Base-by-base conservation (phyloP, 2,888 invertebrate genomes). In the Drosophila nr. perissopoda region DNA sequence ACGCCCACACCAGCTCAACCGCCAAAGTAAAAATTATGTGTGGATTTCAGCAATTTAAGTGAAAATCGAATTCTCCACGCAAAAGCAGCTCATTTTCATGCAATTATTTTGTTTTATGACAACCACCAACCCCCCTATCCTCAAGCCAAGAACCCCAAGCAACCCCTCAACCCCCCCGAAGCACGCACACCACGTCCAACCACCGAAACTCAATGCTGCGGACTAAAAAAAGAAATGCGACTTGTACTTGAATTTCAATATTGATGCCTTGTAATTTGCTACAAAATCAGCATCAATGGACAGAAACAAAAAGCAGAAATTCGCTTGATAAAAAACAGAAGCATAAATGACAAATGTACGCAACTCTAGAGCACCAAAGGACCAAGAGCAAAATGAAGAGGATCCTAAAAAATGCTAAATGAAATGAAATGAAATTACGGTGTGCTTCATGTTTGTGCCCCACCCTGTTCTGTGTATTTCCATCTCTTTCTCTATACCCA, bases 361-460 rank as follows among this genome's bases (percentile, higher is more conserved):
- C 86, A 67, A 62, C 74, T 72, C 52, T 42, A 66, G 48, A 57
- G 58, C 49, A 34, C 40, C 25, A 33, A 27, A 36, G 57, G 25
- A 36, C 46, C 21, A 36, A n/a, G 25, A 60, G 16, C 11, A 21
- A 58, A 40, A 48, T n/a, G 56, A 38, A 53, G 42, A 66, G 49
- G 66, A 25, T 16, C 46, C 46, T 16, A 46, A 46, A 63, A 88
- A 76, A 74, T 80, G 81, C 77, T 88, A 90, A 85, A 85, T 90
- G 90, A 85, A 85, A 84, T 89, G 89, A 83, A 83, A 84, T 84
- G 79, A 84, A 84, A 88, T 84, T 89, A 88, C 88, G 88, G 71
- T 60, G 53, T 48, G 46, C 52, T 56, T 38, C 46, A 25, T 46
- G 46, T 46, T 25, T 40, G 42, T 34, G 29, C 48, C 36, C 38